These are phyloP conservation scores for Antechinus flavipes DNA, from an alignment of 2,113 vertebrate genomes.

Conservation along the genomic window DNA sequence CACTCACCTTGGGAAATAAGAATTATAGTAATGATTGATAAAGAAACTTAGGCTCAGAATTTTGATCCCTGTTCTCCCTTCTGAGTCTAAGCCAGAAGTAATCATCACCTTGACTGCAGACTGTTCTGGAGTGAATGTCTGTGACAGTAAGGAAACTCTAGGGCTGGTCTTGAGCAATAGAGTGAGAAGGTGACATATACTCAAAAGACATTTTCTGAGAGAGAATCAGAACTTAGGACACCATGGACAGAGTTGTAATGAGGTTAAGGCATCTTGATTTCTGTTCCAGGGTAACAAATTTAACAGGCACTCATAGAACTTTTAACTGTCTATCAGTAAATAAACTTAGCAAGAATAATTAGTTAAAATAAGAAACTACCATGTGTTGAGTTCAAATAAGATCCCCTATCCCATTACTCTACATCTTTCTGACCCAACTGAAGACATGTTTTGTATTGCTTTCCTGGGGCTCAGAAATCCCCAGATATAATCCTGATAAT, in stretches of 20 bases:
- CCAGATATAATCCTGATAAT: neutral
- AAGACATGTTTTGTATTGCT: neutral
- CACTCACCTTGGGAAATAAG: neutral
- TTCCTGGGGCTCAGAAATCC: neutral
- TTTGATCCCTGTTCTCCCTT: neutral
- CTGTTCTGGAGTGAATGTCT: neutral
- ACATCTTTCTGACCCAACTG: neutral
- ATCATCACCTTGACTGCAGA: neutral
- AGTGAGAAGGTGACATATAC: neutral
- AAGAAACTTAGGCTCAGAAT: neutral
- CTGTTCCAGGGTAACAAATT: neutral
- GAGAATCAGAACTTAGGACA: neutral
- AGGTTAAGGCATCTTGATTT: neutral
- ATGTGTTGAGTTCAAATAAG: neutral
- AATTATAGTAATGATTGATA: neutral
- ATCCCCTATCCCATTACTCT: neutral
- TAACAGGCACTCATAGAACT: neutral
- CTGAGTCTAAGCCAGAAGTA: neutral
- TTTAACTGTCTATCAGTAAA: neutral
- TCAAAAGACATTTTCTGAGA: neutral
- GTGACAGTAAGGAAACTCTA: neutral
- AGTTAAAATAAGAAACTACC: neutral
- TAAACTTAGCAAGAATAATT: neutral
- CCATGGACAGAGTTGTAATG: neutral
- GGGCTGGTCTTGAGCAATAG: rapidly evolving